A percentile compares a stretch with the other conserved stretches of the same genome.
Evolutionary conservation across 1,140 invertebrate genomes (phyloP).

Genomic region (Magallana angulata): DNA sequence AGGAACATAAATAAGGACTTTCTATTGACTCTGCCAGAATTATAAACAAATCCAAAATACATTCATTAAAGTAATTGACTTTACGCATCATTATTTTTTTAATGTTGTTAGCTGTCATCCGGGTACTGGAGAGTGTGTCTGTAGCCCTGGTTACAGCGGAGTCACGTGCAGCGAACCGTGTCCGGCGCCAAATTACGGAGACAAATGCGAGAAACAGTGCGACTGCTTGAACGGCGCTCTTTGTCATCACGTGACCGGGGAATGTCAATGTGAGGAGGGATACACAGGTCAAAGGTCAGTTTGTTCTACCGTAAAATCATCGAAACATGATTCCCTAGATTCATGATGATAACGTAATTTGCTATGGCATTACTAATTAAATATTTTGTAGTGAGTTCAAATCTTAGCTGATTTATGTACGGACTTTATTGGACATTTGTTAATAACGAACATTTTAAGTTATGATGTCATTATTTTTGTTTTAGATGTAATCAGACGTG

Average conservation of each 20-base stretch:
- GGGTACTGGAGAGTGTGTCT: constrained; percentile 87
- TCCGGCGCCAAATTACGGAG: constrained; percentile 69
- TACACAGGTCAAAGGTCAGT: constrained; percentile 72
- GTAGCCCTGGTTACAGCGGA: constrained; percentile 82
- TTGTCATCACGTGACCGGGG: constrained; percentile 78
- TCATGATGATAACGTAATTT: too few relatives aligned
- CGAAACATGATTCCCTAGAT: too few relatives aligned
- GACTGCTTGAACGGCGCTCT: constrained; percentile 77
- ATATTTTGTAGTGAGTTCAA: too few relatives aligned
- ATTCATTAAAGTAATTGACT: background rate
- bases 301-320: background rate
- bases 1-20: too few relatives aligned
- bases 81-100: constrained; percentile 72
- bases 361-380: too few relatives aligned
- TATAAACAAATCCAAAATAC: too few relatives aligned
- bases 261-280: constrained; percentile 78
- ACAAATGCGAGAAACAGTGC: constrained; percentile 77
- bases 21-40: too few relatives aligned
- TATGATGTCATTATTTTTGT: constrained; percentile 62
- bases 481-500: constrained; percentile 80
- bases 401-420: too few relatives aligned
- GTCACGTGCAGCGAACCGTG: constrained; percentile 70
- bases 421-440: too few relatives aligned
- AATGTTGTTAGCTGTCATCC: constrained; percentile 77
- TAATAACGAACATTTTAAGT: too few relatives aligned